Evolutionary conservation across 2,797 vertebrate genomes (phyloP), one percentile per base, ranked within the genome.

Genomic region (Enteromius treurensis): DNA sequence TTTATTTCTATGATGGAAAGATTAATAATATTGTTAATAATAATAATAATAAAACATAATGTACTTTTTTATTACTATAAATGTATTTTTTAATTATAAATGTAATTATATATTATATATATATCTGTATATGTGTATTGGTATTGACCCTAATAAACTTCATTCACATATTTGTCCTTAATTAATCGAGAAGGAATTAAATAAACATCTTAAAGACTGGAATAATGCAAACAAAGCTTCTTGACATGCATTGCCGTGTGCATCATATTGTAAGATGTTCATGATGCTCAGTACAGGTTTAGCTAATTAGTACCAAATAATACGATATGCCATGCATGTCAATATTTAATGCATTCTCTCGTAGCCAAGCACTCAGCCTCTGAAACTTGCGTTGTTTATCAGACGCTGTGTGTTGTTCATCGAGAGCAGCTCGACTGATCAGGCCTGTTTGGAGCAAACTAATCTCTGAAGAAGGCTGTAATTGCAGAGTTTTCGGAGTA

Each of bases 401-500:
- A 29, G 47, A 34, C 6, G 49, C 15, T 42, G 42, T 10, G 23
- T 26, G 42, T 29, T 19, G 45, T 73, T 73, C 70, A 21, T 49
- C 29, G 69, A 73, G 69, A 73, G 69, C 23, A 29, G 26, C 45
- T 47, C 37, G 6, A 8, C 76, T 53, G 15, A n/a, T 32, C 23
- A 69, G 34, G 65, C 49, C 49, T 29, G 78, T 60, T 32, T 64
- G 17, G 51, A 45, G 51, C 37, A 51, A 53, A 68, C 45, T n/a
- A 5, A 53, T 77, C 64, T 76, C n/a, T 23, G 78, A 47, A 67
- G 55, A 80, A 64, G 51, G 47, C 73, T 53, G 37, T 80, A 77
- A 77, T 71, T 77, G 55, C 65, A n/a, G 26, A 19, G 17, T 64
- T 40, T 76, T 82, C 49, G 5, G 26, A 53, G 55, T 82, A 87